These are phyloP conservation scores for Drosophila testacea DNA, from an alignment of 2,888 invertebrate genomes.

Conservation along the genomic window DNA sequence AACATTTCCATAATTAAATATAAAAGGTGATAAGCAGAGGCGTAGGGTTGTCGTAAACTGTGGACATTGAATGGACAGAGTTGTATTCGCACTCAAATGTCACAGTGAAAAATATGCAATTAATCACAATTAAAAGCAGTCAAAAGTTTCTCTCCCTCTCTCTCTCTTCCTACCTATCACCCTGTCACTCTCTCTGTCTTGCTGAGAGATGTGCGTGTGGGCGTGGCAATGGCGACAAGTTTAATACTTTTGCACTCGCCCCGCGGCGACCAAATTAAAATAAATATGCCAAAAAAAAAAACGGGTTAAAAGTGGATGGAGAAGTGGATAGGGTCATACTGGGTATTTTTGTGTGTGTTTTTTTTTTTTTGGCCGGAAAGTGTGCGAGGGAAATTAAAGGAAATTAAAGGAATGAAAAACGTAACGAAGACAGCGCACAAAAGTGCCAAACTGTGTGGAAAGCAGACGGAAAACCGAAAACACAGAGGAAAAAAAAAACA, in stretches of 20 bases:
- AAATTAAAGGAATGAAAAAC: conserved; percentile 54
- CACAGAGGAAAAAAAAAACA: not conserved
- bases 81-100: conserved; percentile 9
- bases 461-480: not conserved
- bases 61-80: not conserved
- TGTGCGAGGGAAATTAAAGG: conserved; percentile 54
- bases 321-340: not conserved
- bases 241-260: conserved; percentile 61
- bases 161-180: not conserved
- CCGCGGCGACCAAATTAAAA: conserved; percentile 57
- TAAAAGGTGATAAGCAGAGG: conserved; percentile 51
- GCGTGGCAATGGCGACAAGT: conserved; percentile 51
- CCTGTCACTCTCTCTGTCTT: not conserved
- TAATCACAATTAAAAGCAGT: conserved; percentile 63
- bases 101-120: conserved; percentile 49
- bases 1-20: conserved; percentile 77
- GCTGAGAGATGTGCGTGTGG: not conserved
- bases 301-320: conserved; percentile 20
- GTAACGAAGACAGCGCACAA: conserved; percentile 32
- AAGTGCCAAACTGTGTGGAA: conserved; percentile 8
- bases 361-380: conserved; percentile 7
- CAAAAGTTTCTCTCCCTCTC: conserved; percentile 10
- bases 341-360: not conserved
- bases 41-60: conserved; percentile 1
- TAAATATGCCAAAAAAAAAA: conserved; percentile 57